phyloP scores from a whole-genome alignment of 2,113 vertebrate species.

The Scomber colias region DNA sequence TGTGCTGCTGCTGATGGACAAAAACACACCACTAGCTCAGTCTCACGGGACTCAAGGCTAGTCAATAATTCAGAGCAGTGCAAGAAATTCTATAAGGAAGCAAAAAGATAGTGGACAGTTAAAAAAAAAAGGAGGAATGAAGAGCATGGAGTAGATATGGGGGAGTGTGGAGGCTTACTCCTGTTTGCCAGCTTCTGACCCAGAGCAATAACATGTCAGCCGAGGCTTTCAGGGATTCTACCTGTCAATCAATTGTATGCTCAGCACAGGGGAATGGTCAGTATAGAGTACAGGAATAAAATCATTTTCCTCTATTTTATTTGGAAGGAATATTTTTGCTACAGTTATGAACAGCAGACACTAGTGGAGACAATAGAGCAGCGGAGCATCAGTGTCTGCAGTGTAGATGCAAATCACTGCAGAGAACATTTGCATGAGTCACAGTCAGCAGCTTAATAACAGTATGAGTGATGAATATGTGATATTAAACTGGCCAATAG shows the following conservation, averaged over 20 bases:
- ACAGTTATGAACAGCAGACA: constrained; percentile 10
- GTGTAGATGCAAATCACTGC: constrained; percentile 69
- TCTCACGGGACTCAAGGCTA: constrained; percentile 67
- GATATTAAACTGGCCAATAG: constrained; percentile 64
- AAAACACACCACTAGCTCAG: constrained; percentile 29
- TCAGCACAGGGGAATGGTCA: constrained; percentile 21
- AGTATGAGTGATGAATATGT: constrained; percentile 57
- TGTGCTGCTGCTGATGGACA: constrained; percentile 54
- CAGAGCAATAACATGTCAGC: constrained; percentile 76
- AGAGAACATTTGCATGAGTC: constrained; percentile 66
- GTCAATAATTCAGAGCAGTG: constrained; percentile 81
- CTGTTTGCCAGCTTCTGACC: constrained; percentile 67
- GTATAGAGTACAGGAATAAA: constrained; percentile 30
- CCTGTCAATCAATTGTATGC: constrained; percentile 70
- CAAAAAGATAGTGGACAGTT: constrained; percentile 51
- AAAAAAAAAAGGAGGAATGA: constrained; percentile 7
- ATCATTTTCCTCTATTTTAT: constrained; percentile 35
- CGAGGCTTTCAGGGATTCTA: constrained; percentile 70
- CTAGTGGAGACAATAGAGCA: constrained; percentile 26
- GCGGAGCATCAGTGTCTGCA: constrained; percentile 25
- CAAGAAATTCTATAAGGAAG: constrained; percentile 68
- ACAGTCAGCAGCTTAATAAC: constrained; percentile 48
- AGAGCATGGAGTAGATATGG: constrained; percentile 56
- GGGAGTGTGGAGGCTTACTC: constrained; percentile 41
- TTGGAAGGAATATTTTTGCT: not conserved